Evolutionary conservation across 2,113 vertebrate species (phyloP), one percentile per base, ranked within the genome.

Genomic region (Pterocles gutturalis): DNA sequence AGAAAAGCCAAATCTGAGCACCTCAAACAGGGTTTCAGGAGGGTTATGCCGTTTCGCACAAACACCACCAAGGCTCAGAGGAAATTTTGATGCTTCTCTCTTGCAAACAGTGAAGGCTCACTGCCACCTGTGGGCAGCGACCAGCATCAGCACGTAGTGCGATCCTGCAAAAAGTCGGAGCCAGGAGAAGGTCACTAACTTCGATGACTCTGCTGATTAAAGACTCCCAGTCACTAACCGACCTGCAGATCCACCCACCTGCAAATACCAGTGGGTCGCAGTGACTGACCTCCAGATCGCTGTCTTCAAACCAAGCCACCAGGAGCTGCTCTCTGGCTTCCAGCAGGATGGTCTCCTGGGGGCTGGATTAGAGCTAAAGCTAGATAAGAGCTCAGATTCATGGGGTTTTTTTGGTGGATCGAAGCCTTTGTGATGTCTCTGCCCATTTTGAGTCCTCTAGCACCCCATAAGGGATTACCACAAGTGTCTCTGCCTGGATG

Each of bases 61-160:
- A 16, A 0, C 4, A 3, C 41, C n/a, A 2, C 6, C 15, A 10
- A 49, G 60, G 14, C 54, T 49, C 7, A 2, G 62, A 66, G 43
- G 58, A 4, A 6, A 33, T 3, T 3, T 7, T 41, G 53, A 33
- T 11, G 11, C 4, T 33, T 14, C 10, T 9, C 15, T 14, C 28
- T 7, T 7, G 17, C 55, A 11, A 92, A 48, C 11, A 17, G 54
- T 38, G 96, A 98, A 97, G 72, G 90, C 66, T 95, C 96, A 96
- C 97, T 98, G 98, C 97, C 98, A 96, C 89, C 98, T 98, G 97
- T 96, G 95, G 98, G 97, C 94, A 91, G 90, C 46, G 11, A 34
- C 2, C 8, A 70, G 97, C 91, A 97, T 24, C 73, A n/a, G 79
- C 72, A 36, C 26, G 3, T 9, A 2, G 25, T 0, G 86, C 18